Base-by-base conservation (phyloP, 2,797 vertebrate species). In the Crocidura indochinensis region DNA sequence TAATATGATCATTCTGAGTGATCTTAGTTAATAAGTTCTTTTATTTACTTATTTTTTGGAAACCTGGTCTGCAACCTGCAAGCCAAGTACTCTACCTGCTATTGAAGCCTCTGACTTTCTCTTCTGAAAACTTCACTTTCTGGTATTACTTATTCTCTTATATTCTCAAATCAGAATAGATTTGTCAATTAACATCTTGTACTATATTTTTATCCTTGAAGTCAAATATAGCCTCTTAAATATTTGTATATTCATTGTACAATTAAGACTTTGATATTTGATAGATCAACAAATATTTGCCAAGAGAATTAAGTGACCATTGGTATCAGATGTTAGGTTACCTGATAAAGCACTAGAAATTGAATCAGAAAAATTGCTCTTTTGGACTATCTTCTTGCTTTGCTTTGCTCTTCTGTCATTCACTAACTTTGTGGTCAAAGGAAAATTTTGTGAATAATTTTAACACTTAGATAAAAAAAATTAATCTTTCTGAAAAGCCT, bases 401-500 rank as follows among this genome's bases (percentile, higher is more conserved):
- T 38, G 10, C 29, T 72, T 68, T 82, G 65, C 10, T 83, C 20
- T 68, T 69, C 72, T 29, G 29, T 12, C 56, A 77, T 2, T 60
- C 17, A 20, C 6, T 51, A 51, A 11, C 27, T 71, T 53, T 75
- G 15, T 87, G 56, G 76, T 31, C 5, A 62, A 8, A 79, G 76
- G 24, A 78, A 90, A 82, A 80, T 65, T 27, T 79, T 76, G 17
- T n/a, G 17, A 80, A 84, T 67, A 53, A 47, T 74, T 67, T 72
- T 94, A 38, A 87, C 27, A 93, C 24, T 87, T 82, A 72, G 20
- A 27, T 84, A 29, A 27, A 94, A 27, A 94, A 80, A 31, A 38
- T 65, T 51, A 60, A 60, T 56, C 64, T 75, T 51, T 49, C 76
- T 89, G 24, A 88, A 60, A 91, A 85, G 84, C 31, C 89, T 3